Evolutionary conservation across 2,113 vertebrate genomes (phyloP).

Genomic region (Cromileptes altivelis): DNA sequence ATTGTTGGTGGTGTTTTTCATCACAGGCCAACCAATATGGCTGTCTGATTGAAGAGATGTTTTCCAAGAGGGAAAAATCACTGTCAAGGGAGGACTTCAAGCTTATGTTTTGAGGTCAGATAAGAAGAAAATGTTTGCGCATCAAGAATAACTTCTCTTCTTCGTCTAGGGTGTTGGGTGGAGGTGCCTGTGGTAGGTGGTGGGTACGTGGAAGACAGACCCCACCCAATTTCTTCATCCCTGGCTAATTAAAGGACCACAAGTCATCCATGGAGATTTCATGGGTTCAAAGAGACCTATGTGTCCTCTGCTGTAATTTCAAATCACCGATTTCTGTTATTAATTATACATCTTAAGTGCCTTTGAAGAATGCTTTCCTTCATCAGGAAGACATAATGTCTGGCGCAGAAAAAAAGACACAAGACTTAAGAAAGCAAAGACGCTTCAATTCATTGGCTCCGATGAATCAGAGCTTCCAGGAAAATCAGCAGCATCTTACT

Average conservation of each 20-base stretch:
- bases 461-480: conserved; percentile 65
- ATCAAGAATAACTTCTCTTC: conserved; percentile 34
- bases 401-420: conserved; percentile 49
- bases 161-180: conserved; percentile 63
- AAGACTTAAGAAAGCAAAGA: conserved; percentile 54
- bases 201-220: conserved; percentile 57
- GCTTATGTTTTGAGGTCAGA: conserved; percentile 41
- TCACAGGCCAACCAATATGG: conserved; percentile 7
- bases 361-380: conserved; percentile 82
- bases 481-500: conserved; percentile 70
- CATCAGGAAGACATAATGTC: conserved; percentile 75
- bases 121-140: conserved; percentile 34
- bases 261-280: conserved; percentile 70
- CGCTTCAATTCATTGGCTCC: conserved; percentile 48
- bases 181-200: conserved; percentile 60
- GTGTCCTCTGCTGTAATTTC: conserved; percentile 78
- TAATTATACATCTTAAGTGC: conserved; percentile 82
- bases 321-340: conserved; percentile 84
- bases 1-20: conserved; percentile 30
- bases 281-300: conserved; percentile 76
- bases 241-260: conserved; percentile 77
- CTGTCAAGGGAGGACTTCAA: conserved; percentile 23
- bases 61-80: conserved; percentile 16
- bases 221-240: conserved; percentile 71
- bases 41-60: conserved; percentile 5